Conservation (phyloP, 53 echinoderm and acorn worm species). For the Zoroaster sp. region DNA sequence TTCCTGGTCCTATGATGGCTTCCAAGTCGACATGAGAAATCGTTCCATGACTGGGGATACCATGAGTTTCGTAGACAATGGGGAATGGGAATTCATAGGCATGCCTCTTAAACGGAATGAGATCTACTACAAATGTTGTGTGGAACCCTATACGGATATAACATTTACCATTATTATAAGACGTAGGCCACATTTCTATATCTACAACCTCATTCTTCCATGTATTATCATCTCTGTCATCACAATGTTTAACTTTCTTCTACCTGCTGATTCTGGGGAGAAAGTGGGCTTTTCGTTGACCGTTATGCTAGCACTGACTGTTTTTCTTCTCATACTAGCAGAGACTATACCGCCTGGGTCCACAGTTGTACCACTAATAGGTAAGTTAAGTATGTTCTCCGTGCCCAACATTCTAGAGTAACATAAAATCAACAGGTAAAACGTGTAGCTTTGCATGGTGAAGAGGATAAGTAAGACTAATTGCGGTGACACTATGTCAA, state of each 20-base stretch:
- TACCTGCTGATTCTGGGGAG: constrained; percentile 95
- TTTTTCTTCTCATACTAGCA: constrained; percentile 84
- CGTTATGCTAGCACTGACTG: constrained; percentile 81
- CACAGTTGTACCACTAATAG: constrained; percentile 81
- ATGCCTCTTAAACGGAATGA: constrained; percentile 78
- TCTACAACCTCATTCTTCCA: constrained; percentile 83
- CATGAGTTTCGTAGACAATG: constrained; percentile 76
- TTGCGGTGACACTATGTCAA: too few species aligned
- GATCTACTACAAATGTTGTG: constrained; percentile 76
- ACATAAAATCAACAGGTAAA: too few species aligned
- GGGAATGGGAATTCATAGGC: constrained; percentile 84
- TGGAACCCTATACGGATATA: constrained; percentile 79
- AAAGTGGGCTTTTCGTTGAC: constrained; percentile 87
- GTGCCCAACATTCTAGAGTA: too few species aligned
- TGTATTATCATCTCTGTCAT: constrained; percentile 77
- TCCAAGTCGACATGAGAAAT: constrained; percentile 71
- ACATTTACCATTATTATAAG: constrained; percentile 82
- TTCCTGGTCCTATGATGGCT: constrained; percentile 89
- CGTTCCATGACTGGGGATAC: constrained; percentile 68
- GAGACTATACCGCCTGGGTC: constrained; percentile 95
- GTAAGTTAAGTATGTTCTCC: too few species aligned
- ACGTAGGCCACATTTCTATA: constrained; percentile 77
- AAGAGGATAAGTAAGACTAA: too few species aligned
- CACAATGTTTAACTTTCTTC: constrained; percentile 78
- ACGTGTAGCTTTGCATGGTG: too few species aligned